Percentiles rank a stretch among this genome's conserved stretches.
phyloP scores from a whole-genome alignment of 2,888 invertebrate genomes.

The Caenorhabditis macrosperma region DNA sequence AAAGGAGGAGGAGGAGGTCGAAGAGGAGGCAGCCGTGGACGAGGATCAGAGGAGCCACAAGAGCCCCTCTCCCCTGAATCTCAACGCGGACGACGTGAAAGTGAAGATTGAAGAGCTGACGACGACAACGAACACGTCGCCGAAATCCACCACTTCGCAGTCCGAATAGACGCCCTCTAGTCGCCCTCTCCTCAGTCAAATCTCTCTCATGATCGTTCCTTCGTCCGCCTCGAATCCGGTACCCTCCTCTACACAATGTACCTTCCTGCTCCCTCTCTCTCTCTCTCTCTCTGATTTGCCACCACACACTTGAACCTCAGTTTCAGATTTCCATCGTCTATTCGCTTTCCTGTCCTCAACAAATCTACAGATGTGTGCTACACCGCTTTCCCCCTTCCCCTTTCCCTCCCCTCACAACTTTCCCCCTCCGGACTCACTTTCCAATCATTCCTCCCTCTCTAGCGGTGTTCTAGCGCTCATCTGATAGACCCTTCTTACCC shows the following conservation, averaged over 20 bases:
- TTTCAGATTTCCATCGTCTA: slow-evolving; percentile 8
- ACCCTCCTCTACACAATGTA: background rate
- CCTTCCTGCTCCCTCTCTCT: slow-evolving; percentile 10
- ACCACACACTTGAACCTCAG: slow-evolving; percentile 41
- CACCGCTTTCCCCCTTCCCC: slow-evolving; percentile 30
- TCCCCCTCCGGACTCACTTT: background rate
- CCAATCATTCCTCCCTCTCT: slow-evolving; percentile 2
- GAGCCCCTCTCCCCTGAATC: background rate
- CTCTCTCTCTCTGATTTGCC: slow-evolving; percentile 24
- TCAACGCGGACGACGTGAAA: background rate
- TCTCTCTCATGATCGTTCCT: slow-evolving; percentile 32
- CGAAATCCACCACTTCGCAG: slow-evolving; percentile 40
- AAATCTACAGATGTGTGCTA: slow-evolving; percentile 41
- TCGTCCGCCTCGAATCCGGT: slow-evolving; percentile 27
- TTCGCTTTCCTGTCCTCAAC: background rate
- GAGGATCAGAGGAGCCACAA: slow-evolving; percentile 21
- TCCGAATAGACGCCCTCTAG: slow-evolving; percentile 31
- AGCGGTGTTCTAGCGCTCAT: slow-evolving; percentile 49
- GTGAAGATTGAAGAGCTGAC: slow-evolving; percentile 9
- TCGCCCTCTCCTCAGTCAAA: slow-evolving; percentile 17
- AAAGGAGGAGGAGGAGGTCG: slow-evolving; percentile 18
- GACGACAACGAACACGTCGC: slow-evolving; percentile 13
- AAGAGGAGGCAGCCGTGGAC: slow-evolving; percentile 8
- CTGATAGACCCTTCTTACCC: slow-evolving; percentile 44
- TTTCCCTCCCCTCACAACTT: background rate